These are phyloP conservation scores for Sarcophaga caerulescens DNA, from an alignment of 2,888 invertebrate species.

Conservation along the genomic window DNA sequence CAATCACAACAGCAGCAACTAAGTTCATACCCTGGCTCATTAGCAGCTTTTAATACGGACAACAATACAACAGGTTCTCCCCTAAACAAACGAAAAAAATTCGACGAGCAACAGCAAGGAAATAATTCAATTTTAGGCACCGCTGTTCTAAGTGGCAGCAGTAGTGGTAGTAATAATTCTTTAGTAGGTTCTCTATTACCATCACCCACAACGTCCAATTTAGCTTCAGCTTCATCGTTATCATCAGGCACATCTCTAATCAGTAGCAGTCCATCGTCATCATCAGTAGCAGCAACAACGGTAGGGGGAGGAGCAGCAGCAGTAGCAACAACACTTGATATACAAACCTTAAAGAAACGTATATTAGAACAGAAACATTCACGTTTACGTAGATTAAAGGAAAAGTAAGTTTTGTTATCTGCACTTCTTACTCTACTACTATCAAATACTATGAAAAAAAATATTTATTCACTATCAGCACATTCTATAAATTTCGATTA, in stretches of 20 bases:
- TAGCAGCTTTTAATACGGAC: conserved; percentile 55
- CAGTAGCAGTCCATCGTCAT: conserved; percentile 42
- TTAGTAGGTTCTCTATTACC: conserved; percentile 76
- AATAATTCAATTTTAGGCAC: conserved; percentile 68
- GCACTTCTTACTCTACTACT: too few species aligned
- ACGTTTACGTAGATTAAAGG: conserved; percentile 86
- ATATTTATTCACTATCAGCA: background rate
- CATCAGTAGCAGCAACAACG: conserved; percentile 28
- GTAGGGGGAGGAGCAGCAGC: conserved; percentile 69
- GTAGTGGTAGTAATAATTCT: conserved; percentile 68
- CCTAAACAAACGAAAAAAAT: conserved; percentile 59
- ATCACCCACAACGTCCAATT: conserved; percentile 68
- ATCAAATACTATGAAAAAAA: background rate
- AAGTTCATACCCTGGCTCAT: conserved; percentile 44
- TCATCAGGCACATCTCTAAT: conserved; percentile 68
- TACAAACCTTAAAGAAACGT: conserved; percentile 84
- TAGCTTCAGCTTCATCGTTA: conserved; percentile 68
- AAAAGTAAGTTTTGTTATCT: conserved; percentile 81
- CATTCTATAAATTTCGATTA: too few species aligned
- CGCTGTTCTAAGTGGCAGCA: conserved; percentile 70
- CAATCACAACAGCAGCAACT: conserved; percentile 51
- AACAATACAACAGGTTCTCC: conserved; percentile 35
- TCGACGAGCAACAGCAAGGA: conserved; percentile 49
- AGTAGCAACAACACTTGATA: conserved; percentile 77
- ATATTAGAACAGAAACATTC: conserved; percentile 88